Conservation (phyloP, 2,888 invertebrate genomes). For the Sphaerophoria rueppellii region DNA sequence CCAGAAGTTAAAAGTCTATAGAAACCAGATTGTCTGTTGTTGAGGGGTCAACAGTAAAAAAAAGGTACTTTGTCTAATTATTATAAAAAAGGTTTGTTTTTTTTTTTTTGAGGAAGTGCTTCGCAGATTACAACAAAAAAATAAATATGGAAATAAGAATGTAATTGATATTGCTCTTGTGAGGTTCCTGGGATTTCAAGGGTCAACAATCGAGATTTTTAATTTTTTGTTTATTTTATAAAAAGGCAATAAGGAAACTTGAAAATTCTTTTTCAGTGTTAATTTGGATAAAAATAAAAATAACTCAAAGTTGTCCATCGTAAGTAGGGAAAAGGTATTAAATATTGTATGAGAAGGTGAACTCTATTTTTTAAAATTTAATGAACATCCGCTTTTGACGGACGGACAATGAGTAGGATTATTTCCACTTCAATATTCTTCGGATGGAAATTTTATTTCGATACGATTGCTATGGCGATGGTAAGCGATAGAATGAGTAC, state of each 20-base stretch:
- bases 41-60: not conserved
- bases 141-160: not conserved
- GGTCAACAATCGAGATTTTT: not conserved
- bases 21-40: slow-evolving; percentile 4
- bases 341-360: no score
- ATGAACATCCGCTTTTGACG: no score
- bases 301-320: no score
- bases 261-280: not conserved
- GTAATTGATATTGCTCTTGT: slow-evolving; percentile 11
- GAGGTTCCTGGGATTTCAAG: not conserved
- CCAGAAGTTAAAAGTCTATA: no score
- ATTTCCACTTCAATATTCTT: no score
- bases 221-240: not conserved
- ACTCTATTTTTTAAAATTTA: no score
- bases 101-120: not conserved
- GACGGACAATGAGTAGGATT: no score
- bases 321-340: no score
- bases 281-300: not conserved
- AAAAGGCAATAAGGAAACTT: not conserved
- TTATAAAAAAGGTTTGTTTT: slow-evolving; percentile 35
- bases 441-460: no score
- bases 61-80: slow-evolving; percentile 26
- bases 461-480: no score
- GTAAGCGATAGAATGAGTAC: no score
- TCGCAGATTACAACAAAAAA: not conserved